Base-by-base conservation (phyloP, 2,888 invertebrate genomes). In the Epinotia demarniana region DNA sequence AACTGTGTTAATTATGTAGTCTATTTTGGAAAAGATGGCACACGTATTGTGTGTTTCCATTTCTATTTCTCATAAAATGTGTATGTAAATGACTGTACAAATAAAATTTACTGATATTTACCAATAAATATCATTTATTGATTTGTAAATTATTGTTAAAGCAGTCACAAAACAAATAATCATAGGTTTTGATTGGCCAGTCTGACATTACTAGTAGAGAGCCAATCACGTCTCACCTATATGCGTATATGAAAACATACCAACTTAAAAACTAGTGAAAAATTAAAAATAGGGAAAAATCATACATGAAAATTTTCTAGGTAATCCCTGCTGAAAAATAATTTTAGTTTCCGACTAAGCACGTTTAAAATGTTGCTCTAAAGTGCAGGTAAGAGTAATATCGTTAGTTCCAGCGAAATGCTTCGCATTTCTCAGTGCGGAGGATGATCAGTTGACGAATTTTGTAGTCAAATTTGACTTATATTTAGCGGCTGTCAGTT, bases 401-500 rank as follows among this genome's bases (percentile, higher is more conserved):
- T 43, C 9, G 39, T 70, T 60, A 58, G 18, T 66, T 58, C 71
- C 43, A 49, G 69, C 57, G 43, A 68, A 72, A 64, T 62, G 61
- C 46, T 43, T 67, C 19, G 16, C 55, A 72, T 55, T 57, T 72
- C 67, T 27, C 70, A 55, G 43, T 67, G 46, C 19, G 53, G n/a
- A 43, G 33, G 53, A 75, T 67, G 75, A 61, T 66, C 46, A 72
- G 33, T 72, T 67, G 61, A 75, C 57, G 67, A 62, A 57, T 76
- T 73, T 67, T 71, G 60, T n/a, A 75, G 66, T 73, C 80, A 82
- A 80, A 85, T 87, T 87, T 87, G 88, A 88, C 87, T 89, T 87
- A 86, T 85, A 88, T 87, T 87, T 87, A 87, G 91, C 93, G 92
- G 91, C 91, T 94, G 93, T 94, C 93, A 94, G 89, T 91, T 93